Evolutionary conservation across 1,140 invertebrate species (phyloP).

Genomic region (Drosophila fuyamai): DNA sequence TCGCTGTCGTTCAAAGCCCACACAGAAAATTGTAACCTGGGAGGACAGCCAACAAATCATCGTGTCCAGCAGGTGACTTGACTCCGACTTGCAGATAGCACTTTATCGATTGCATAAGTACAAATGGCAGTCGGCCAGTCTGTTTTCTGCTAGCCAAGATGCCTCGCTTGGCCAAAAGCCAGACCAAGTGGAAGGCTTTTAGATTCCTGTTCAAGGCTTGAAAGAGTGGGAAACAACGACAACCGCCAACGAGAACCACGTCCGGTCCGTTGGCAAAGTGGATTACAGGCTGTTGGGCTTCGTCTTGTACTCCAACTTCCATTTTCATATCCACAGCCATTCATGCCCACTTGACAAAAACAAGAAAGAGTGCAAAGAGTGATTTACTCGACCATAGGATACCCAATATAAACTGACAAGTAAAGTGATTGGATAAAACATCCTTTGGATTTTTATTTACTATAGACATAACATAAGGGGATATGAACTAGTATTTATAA

Average conservation of each 20-base stretch:
- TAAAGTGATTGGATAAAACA: no score
- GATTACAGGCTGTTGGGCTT: constrained; percentile 53
- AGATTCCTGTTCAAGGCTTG: constrained; percentile 27
- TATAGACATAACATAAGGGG: no score
- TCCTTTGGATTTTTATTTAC: no score
- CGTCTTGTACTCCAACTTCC: constrained; percentile 26
- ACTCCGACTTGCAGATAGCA: constrained; percentile 25
- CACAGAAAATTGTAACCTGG: constrained; percentile 28
- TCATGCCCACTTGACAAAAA: constrained; percentile 48
- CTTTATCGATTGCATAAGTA: constrained; percentile 48
- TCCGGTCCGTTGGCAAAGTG: constrained; percentile 53
- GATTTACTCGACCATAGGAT: background rate
- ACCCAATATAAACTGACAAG: background rate
- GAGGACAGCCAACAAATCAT: constrained; percentile 47
- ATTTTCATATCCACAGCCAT: constrained; percentile 35
- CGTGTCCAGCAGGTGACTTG: constrained; percentile 45
- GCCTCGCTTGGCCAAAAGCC: constrained; percentile 4
- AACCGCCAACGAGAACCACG: constrained; percentile 57
- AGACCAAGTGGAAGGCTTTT: constrained; percentile 6
- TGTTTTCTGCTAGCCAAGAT: constrained; percentile 14
- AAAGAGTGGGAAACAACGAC: constrained; percentile 28
- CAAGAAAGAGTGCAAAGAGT: background rate
- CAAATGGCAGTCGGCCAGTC: constrained; percentile 7
- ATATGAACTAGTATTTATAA: no score
- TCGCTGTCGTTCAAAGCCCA: constrained; percentile 19